Base-by-base conservation (phyloP, 2,888 invertebrate genomes). In the Tryphoninae sp. region DNA sequence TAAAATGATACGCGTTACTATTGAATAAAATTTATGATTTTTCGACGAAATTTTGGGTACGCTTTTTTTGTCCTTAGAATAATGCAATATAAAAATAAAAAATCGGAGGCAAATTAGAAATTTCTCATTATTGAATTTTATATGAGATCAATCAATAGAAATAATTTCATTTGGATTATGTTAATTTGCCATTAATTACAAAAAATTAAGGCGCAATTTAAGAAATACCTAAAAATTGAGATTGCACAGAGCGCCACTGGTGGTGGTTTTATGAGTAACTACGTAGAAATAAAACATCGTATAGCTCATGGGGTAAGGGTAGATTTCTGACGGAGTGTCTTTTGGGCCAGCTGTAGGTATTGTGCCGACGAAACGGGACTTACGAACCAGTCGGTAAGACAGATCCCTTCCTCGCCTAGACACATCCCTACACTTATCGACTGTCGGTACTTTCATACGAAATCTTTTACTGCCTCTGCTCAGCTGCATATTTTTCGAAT, bases 1-100 rank as follows among this genome's bases (percentile, higher is more conserved):
- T 84, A 80, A 81, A 79, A 65, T 84, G 75, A 76, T 83, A 83
- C 73, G 64, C 23, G 78, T 82, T 79, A 64, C 40, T 76, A 76
- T 51, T 76, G 23, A 82, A 82, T 84, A 76, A 82, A 81, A 80
- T 72, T 65, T 65, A 73, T 78, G 61, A 81, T 72, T 78, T 83
- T 75, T 65, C 51, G 68, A 80, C 61, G 53, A 77, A 78, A 55
- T n/a, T 6, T 6, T 68, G 33, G 33, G 3, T 13, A 13, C 19
- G 1, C 19, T 19, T 1, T 19, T 19, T 26, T 16, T 16, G 22
- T 13, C 23, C 13, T 45, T 45, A 13, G 2, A 45, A 45, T 9
- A 2, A 45, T 13, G 4, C 2, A 45, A 45, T 45, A 13, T 0
- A 2, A 45, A 13, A 13, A 13, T 45, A 13, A 13, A 45, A 13